Evolutionary conservation across 2,888 invertebrate species (phyloP).

Genomic region (Choreutis nemorana): DNA sequence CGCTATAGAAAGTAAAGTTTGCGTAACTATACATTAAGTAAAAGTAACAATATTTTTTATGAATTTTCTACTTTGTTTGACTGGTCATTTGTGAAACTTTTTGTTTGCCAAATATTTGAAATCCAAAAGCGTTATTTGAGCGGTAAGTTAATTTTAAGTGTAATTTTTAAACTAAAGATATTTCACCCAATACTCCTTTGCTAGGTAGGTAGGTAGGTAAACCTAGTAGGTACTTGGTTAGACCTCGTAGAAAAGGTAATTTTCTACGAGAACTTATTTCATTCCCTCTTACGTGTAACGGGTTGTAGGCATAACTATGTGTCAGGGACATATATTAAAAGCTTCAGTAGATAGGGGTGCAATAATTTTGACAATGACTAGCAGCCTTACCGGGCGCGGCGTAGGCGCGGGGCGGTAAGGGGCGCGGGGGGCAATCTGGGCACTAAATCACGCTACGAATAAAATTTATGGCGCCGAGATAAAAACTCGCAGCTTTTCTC

Average conservation of each 20-base stretch:
- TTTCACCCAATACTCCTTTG: too few relatives aligned
- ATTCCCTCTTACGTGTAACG: too few relatives aligned
- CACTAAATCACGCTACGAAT: conserved; percentile 70
- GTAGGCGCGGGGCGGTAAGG: conserved; percentile 42
- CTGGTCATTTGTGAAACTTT: conserved; percentile 12
- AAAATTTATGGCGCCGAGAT: conserved; percentile 70
- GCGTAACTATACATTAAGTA: conserved; percentile 39
- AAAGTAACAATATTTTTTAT: conserved; percentile 10
- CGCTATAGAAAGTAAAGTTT: conserved; percentile 32
- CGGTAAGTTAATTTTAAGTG: too few relatives aligned
- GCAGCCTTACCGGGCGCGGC: conserved; percentile 62
- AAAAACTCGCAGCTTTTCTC: conserved; percentile 70
- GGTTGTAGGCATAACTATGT: conserved; percentile 57
- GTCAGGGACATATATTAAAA: conserved; percentile 65
- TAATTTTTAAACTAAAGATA: too few relatives aligned
- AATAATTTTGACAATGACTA: conserved; percentile 68
- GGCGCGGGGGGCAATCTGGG: conserved; percentile 62
- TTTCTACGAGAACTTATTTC: too few relatives aligned
- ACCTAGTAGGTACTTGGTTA: too few relatives aligned
- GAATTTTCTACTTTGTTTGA: conserved; percentile 12
- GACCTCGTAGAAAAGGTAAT: too few relatives aligned
- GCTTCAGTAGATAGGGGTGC: conserved; percentile 66
- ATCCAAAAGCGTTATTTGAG: too few relatives aligned
- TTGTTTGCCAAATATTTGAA: too few relatives aligned
- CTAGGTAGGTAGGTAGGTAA: too few relatives aligned